Percentiles rank a stretch among this genome's conserved stretches.
phyloP scores from a whole-genome alignment of 2,113 vertebrate genomes.

The Chelonoidis abingdonii region DNA sequence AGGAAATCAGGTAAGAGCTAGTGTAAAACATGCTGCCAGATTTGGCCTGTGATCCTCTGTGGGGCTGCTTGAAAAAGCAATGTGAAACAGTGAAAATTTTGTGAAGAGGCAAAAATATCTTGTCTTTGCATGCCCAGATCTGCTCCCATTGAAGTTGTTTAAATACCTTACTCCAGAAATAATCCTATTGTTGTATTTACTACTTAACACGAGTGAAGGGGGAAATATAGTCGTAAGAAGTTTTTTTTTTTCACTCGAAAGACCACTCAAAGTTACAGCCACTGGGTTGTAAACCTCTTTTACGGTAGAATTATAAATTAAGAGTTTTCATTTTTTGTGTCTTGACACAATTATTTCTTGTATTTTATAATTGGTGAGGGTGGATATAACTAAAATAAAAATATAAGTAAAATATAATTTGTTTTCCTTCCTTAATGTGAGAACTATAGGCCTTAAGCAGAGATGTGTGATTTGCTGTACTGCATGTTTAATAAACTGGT shows the following conservation, averaged over 20 bases:
- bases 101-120: background rate
- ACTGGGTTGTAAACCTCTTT: slow-evolving; percentile 22
- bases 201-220: background rate
- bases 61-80: background rate
- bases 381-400: slow-evolving; percentile 27
- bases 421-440: slow-evolving; percentile 24
- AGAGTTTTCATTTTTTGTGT: slow-evolving; percentile 48
- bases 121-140: background rate
- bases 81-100: background rate
- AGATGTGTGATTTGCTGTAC: background rate
- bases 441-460: background rate
- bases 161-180: background rate
- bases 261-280: slow-evolving; percentile 23
- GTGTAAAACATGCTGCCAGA: background rate
- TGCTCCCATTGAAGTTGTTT: background rate
- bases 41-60: background rate
- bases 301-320: slow-evolving; percentile 36
- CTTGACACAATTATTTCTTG: slow-evolving; percentile 61
- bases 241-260: slow-evolving; percentile 1
- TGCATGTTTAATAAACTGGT: background rate
- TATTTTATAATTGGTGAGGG: slow-evolving; percentile 41
- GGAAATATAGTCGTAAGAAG: background rate
- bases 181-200: background rate
- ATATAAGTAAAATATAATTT: slow-evolving; percentile 25
- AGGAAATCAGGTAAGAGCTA: background rate